phyloP scores from a whole-genome alignment of 2,113 vertebrate genomes.

The Athene cunicularia region DNA sequence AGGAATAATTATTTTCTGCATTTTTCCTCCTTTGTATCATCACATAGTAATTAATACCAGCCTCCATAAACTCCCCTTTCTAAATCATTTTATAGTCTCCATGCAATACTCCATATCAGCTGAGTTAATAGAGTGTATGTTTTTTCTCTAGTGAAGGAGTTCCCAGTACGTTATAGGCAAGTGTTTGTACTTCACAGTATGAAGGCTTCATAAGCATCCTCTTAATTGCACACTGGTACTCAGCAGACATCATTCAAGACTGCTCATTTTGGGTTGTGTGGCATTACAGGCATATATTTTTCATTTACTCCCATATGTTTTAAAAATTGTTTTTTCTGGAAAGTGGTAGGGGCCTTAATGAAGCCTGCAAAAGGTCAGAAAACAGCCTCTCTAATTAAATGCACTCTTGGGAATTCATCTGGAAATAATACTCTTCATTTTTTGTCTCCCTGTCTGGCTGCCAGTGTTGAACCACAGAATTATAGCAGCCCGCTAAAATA shows the following conservation, averaged over 20 bases:
- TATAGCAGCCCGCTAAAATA: conserved; percentile 8
- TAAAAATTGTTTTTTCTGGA: conserved; percentile 15
- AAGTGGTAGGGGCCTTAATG: neutral
- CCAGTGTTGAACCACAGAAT: conserved; percentile 15
- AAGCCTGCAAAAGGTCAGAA: conserved; percentile 25
- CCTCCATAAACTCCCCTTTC: neutral
- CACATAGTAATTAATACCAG: neutral
- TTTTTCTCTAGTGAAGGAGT: neutral
- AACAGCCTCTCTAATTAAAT: conserved; percentile 26
- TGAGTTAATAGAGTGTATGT: neutral
- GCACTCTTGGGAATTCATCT: neutral
- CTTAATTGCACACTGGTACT: neutral
- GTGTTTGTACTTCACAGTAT: neutral
- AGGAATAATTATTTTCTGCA: neutral
- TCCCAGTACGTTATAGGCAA: neutral
- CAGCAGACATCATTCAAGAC: neutral
- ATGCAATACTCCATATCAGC: neutral
- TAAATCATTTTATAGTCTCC: neutral
- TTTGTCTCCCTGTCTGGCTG: conserved; percentile 29
- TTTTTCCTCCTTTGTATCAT: neutral
- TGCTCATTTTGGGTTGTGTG: neutral
- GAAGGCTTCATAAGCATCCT: neutral
- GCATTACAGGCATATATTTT: neutral
- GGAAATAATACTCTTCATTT: neutral
- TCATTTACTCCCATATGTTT: conserved; percentile 5